These are phyloP conservation scores for Alcis repandata DNA, from an alignment of 2,888 invertebrate genomes.

Conservation along the genomic window DNA sequence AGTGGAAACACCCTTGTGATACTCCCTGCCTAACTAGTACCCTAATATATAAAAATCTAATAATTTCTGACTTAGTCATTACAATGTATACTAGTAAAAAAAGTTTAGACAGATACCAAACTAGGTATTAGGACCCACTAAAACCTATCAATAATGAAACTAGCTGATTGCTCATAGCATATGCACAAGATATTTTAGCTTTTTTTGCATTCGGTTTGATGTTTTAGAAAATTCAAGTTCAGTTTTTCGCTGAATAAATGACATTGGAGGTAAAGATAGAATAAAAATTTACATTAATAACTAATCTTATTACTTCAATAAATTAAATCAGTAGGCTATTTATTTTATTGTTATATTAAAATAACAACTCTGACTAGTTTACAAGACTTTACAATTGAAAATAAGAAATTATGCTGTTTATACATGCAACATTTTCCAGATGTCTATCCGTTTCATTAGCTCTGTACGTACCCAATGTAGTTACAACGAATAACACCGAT, in stretches of 20 bases:
- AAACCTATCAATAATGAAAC: conserved; percentile 10
- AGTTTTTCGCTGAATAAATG: conserved; percentile 7
- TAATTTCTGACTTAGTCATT: neutral
- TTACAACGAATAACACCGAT: conserved; percentile 77
- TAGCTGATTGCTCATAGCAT: conserved; percentile 6
- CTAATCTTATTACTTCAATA: neutral
- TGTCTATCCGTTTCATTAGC: conserved; percentile 79
- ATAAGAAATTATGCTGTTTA: conserved; percentile 13
- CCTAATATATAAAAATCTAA: conserved; percentile 11
- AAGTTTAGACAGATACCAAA: neutral
- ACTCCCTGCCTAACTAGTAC: conserved; percentile 62
- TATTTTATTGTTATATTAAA: neutral
- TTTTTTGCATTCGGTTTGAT: neutral
- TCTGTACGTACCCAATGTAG: conserved; percentile 85
- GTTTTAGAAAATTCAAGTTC: neutral
- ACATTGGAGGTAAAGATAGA: neutral
- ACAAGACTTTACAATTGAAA: conserved; percentile 7
- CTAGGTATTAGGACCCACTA: conserved; percentile 8
- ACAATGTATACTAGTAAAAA: neutral
- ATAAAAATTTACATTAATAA: conserved; percentile 4
- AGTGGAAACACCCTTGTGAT: conserved; percentile 74
- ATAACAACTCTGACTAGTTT: neutral
- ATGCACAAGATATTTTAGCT: neutral
- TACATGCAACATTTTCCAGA: conserved; percentile 72
- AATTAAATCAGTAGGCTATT: neutral